Evolutionary conservation across 2,113 vertebrate species (phyloP).

Genomic region (Chloropsis hardwickii): DNA sequence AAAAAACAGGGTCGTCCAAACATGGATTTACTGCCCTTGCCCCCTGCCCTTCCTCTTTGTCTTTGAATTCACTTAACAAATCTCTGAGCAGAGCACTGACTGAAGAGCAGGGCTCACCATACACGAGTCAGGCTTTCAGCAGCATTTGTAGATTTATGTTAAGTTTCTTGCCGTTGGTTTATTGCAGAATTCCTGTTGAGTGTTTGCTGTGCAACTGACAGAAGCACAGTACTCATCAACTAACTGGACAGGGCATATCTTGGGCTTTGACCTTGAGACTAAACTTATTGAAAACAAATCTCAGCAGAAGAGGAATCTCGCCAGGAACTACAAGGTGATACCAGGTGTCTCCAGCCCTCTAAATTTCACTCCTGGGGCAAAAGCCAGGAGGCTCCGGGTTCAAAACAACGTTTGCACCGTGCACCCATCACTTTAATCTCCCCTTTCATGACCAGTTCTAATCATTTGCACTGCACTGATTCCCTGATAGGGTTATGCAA

Average conservation of each 20-base stretch:
- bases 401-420: fast-evolving
- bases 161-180: not conserved
- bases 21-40: not conserved
- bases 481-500: not conserved
- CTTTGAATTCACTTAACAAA: not conserved
- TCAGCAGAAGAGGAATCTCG: not conserved
- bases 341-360: not conserved
- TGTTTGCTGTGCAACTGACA: fast-evolving
- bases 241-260: not conserved
- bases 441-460: not conserved
- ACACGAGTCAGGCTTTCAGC: not conserved
- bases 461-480: not conserved
- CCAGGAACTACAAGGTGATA: not conserved
- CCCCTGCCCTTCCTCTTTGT: not conserved
- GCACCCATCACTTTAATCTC: not conserved
- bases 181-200: not conserved
- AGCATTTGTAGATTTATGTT: not conserved
- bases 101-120: not conserved
- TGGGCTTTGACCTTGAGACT: not conserved
- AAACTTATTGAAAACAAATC: not conserved
- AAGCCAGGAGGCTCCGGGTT: not conserved
- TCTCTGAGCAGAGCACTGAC: not conserved
- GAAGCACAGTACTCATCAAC: not conserved
- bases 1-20: not conserved
- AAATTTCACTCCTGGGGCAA: not conserved